Base-by-base conservation (phyloP, 1,140 invertebrate species). In the Trichoplusia ni region DNA sequence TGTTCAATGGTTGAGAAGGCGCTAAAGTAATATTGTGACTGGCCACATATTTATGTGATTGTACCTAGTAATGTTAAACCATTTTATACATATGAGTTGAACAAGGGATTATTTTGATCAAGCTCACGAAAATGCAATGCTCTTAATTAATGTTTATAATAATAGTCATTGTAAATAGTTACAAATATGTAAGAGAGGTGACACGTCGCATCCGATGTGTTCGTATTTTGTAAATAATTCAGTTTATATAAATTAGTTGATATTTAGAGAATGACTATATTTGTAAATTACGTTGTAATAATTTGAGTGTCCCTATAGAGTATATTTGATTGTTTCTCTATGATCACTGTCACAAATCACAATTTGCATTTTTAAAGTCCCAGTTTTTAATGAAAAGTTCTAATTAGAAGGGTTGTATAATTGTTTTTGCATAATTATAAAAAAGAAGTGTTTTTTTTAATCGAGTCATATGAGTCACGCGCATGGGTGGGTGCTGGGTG, bases 101-200 rank as follows among this genome's bases (percentile, higher is more conserved):
- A 88, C 84, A 86, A 86, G 77, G 77, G 75, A 78, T 81, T 82
- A 78, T 67, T 82, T 85, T 87, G 82, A 86, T 85, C 76, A 88
- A 86, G 82, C 81, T 88, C 78, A 83, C 69, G 68, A 67, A 76
- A 82, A 79, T 81, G 79, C 80, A 90, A 87, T 89, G 86, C 86
- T 87, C 84, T 81, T 86, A 80, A 79, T 79, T 82, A 83, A 79
- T 83, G 73, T 86, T 77, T 82, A 83, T 84, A 82, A 58, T 64
- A 74, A 84, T 86, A 91, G 87, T 90, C 86, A 90, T 86, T 91
- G 90, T 91, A 91, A 84, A 91, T 91, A 91, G 78, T 79, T 85
- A 89, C 75, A 82, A 84, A 79, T 84, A 79, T 83, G 76, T 89
- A 79, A 83, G 81, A 80, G 73, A 84, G 71, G 71, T 80, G 73